Conservation (phyloP, 2,797 vertebrate genomes). For the Sternotherus odoratus region DNA sequence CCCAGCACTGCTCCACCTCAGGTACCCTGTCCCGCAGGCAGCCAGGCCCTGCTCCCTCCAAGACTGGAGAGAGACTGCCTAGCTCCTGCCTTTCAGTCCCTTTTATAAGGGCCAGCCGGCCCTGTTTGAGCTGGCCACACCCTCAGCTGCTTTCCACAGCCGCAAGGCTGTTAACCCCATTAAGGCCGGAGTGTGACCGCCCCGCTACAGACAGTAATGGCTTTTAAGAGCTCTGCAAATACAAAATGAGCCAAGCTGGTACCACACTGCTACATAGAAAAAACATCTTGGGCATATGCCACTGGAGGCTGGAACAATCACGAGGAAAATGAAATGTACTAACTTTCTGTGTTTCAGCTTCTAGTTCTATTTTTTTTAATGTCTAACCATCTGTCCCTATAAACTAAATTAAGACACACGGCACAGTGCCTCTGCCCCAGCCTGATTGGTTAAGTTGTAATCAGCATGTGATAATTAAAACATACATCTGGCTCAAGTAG, state of each 20-base stretch:
- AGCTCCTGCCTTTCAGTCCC: too few relatives aligned
- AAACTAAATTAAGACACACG: conserved; percentile 40
- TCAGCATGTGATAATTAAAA: conserved; percentile 53
- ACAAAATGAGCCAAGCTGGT: conserved; percentile 40
- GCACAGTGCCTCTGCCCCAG: neutral
- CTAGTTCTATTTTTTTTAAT: conserved; percentile 30
- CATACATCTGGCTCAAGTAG: conserved; percentile 6
- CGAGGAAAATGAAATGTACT: conserved; percentile 29
- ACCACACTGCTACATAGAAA: neutral
- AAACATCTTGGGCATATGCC: neutral
- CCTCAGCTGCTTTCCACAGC: too few relatives aligned
- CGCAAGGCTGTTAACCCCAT: too few relatives aligned
- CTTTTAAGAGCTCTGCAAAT: conserved; percentile 39
- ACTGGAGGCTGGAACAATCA: conserved; percentile 35
- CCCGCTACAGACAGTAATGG: neutral
- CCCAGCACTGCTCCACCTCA: too few relatives aligned
- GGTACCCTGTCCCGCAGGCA: too few relatives aligned
- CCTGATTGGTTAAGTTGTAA: conserved; percentile 34
- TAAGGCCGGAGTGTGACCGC: too few relatives aligned
- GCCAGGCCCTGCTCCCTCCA: too few relatives aligned
- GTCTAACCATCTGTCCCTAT: neutral
- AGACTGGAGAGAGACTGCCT: too few relatives aligned
- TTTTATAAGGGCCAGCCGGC: too few relatives aligned
- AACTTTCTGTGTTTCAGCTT: conserved; percentile 44
- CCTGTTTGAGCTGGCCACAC: too few relatives aligned